Percentiles rank a stretch among this genome's conserved stretches.
These are phyloP conservation scores for Mesoligia furuncula DNA, from an alignment of 2,888 invertebrate genomes.

Conservation along the genomic window DNA sequence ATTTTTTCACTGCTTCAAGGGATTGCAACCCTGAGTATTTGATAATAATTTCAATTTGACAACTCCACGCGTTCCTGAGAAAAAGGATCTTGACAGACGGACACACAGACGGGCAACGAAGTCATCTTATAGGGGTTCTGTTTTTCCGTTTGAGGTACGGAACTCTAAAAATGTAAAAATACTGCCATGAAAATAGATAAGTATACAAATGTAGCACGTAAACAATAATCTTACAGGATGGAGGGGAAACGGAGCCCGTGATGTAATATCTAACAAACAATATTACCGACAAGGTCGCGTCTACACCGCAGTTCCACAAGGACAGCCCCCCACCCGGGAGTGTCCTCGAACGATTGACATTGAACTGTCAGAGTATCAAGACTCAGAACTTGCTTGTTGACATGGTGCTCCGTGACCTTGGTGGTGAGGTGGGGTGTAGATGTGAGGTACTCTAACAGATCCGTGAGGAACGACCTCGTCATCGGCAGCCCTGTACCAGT, in stretches of 20 bases:
- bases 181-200: background rate
- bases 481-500: background rate
- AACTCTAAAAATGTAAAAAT: background rate
- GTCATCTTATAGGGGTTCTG: too few species aligned
- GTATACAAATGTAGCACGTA: background rate
- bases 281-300: slow-evolving; percentile 21
- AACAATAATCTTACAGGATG: background rate
- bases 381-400: slow-evolving; percentile 2
- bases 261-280: slow-evolving; percentile 24
- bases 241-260: background rate
- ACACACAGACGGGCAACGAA: too few species aligned
- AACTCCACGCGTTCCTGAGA: too few species aligned
- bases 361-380: slow-evolving; percentile 19
- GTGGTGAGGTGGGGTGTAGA: background rate
- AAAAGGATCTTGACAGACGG: too few species aligned
- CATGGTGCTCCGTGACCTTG: background rate
- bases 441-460: background rate
- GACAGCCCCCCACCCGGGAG: background rate
- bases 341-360: slow-evolving; percentile 19
- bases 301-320: slow-evolving; percentile 8
- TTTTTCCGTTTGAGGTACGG: too few species aligned
- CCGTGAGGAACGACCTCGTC: background rate
- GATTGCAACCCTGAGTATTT: too few species aligned
- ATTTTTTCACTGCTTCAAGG: too few species aligned
- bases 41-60: too few species aligned